Evolutionary conservation across 2,113 vertebrate species (phyloP).

Genomic region (Phylloscopus trochilus): DNA sequence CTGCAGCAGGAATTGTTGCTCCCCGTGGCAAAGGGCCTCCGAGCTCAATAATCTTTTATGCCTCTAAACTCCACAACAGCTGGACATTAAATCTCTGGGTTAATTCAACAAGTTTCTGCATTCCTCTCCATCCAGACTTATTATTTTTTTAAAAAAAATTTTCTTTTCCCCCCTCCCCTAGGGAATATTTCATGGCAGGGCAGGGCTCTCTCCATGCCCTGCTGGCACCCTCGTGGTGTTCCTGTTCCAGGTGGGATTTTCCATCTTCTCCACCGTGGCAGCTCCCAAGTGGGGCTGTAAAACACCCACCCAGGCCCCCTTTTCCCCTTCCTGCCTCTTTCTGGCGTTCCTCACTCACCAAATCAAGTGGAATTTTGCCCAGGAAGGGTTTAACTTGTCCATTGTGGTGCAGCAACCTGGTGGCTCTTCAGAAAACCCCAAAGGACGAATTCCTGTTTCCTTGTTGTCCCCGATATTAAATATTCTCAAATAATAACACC

Average conservation of each 20-base stretch:
- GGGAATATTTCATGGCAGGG: background rate
- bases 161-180: too few species aligned
- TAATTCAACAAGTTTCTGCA: conserved; percentile 28
- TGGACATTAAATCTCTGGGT: conserved; percentile 21
- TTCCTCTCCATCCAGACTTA: background rate
- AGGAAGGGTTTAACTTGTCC: background rate
- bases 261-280: background rate
- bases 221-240: background rate
- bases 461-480: conserved; percentile 53
- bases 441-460: background rate
- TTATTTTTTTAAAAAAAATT: background rate
- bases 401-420: rapidly evolving
- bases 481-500: conserved; percentile 53
- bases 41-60: conserved; percentile 25
- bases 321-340: background rate
- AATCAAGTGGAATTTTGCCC: rapidly evolving
- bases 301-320: background rate
- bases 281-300: too few species aligned
- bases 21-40: background rate
- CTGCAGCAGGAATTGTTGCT: conserved; percentile 16
- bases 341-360: rapidly evolving
- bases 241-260: background rate
- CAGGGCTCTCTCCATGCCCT: background rate
- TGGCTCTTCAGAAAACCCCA: background rate
- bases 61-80: conserved; percentile 1